These are phyloP conservation scores for Tetropium fuscum DNA, from an alignment of 2,888 invertebrate species.

Conservation along the genomic window DNA sequence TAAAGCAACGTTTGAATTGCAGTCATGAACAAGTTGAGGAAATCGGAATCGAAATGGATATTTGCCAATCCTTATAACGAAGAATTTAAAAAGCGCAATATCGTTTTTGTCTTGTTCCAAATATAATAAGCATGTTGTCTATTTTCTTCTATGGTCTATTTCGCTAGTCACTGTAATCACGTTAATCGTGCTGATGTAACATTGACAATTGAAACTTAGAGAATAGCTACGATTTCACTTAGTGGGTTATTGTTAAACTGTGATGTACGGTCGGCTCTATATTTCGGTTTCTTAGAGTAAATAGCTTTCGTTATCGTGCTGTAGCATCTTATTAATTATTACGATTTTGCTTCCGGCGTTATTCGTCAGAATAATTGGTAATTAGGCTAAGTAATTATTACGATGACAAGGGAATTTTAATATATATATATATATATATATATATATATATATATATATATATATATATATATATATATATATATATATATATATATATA, in stretches of 20 bases:
- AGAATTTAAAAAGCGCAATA: slow-evolving; percentile 15
- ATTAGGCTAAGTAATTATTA: slow-evolving; percentile 14
- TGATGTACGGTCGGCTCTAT: neutral
- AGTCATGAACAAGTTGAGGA: neutral
- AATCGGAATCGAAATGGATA: neutral
- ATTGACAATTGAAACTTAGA: slow-evolving; percentile 3
- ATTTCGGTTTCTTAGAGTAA: slow-evolving; percentile 8
- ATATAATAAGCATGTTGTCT: slow-evolving; percentile 17
- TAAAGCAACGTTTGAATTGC: neutral
- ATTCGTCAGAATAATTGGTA: slow-evolving; percentile 14
- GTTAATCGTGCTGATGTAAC: slow-evolving; percentile 4
- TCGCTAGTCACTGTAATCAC: slow-evolving; percentile 12
- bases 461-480: too few relatives aligned
- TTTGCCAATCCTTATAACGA: slow-evolving; percentile 7
- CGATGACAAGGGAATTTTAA: slow-evolving; percentile 2
- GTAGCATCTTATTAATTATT: slow-evolving; percentile 7
- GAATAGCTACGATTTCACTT: slow-evolving; percentile 6
- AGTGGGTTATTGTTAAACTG: slow-evolving; percentile 3
- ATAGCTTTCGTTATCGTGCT: slow-evolving; percentile 13
- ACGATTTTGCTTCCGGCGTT: slow-evolving; percentile 8
- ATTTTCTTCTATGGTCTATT: slow-evolving; percentile 3
- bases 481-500: too few relatives aligned
- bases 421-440: too few relatives aligned
- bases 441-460: too few relatives aligned
- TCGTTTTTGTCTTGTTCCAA: slow-evolving; percentile 17